Evolutionary conservation across 2,888 invertebrate species (phyloP).

Genomic region (Nymphalis urticae): DNA sequence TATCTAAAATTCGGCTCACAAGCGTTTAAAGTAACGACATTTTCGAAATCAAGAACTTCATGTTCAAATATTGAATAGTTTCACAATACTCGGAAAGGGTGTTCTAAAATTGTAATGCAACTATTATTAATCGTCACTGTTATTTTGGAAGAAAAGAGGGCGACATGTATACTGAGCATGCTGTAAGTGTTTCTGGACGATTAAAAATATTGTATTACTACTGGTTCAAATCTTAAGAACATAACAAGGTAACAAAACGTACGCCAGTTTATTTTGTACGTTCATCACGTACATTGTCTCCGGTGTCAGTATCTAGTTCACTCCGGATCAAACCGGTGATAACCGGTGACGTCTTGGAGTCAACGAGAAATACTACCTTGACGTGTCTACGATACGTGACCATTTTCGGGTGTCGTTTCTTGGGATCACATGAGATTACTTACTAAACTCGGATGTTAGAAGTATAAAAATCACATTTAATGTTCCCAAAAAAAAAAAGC

Average conservation of each 20-base stretch:
- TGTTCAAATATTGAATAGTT: too few relatives aligned
- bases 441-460: background rate
- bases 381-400: slow-evolving; percentile 27
- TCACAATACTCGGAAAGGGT: background rate
- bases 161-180: background rate
- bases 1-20: too few relatives aligned
- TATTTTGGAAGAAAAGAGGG: background rate
- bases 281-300: slow-evolving; percentile 33
- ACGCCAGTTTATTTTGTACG: slow-evolving; percentile 2
- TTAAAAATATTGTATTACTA: background rate
- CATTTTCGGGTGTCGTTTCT: slow-evolving; percentile 13
- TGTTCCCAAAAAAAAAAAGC: too few relatives aligned
- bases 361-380: slow-evolving; percentile 20
- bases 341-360: slow-evolving; percentile 35
- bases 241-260: background rate
- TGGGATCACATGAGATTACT: slow-evolving; percentile 4
- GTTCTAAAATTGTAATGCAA: background rate
- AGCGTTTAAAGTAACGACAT: too few relatives aligned
- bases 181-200: background rate
- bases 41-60: too few relatives aligned
- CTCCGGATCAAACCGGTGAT: slow-evolving; percentile 47
- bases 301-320: slow-evolving; percentile 42
- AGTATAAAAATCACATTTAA: background rate
- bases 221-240: background rate
- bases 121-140: background rate